Evolutionary conservation across 2,888 invertebrate genomes (phyloP).

Genomic region (Parnassius glacialis): DNA sequence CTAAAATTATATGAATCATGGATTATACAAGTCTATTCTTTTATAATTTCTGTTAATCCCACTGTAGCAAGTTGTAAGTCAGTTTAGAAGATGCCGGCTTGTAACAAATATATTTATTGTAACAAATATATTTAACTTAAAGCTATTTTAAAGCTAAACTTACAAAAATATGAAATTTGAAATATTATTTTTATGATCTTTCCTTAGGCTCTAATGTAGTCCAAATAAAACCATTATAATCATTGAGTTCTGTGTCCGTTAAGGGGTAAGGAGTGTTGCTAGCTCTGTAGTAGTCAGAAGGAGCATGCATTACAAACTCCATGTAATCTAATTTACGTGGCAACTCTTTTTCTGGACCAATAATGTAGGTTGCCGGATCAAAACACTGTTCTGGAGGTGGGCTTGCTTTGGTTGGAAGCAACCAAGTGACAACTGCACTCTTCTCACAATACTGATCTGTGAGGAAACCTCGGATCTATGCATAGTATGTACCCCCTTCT

Average conservation of each 20-base stretch:
- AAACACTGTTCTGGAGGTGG: slow-evolving; percentile 89
- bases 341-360: slow-evolving; percentile 95
- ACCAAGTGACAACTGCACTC: slow-evolving; percentile 95
- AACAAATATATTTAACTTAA: slow-evolving; percentile 13
- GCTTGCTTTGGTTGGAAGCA: slow-evolving; percentile 91
- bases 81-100: no score
- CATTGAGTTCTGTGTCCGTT: slow-evolving; percentile 66
- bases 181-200: slow-evolving; percentile 41
- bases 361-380: slow-evolving; percentile 93
- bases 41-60: no score
- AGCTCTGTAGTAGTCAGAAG: slow-evolving; percentile 93
- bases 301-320: slow-evolving; percentile 96
- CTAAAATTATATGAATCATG: no score
- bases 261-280: slow-evolving; percentile 88
- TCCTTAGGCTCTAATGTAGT: slow-evolving; percentile 79
- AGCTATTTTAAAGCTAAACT: slow-evolving; percentile 23
- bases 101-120: not conserved
- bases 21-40: no score
- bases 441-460: slow-evolving; percentile 96
- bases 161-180: slow-evolving; percentile 5
- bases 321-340: slow-evolving; percentile 92
- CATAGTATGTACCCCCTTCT: slow-evolving; percentile 90
- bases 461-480: slow-evolving; percentile 93
- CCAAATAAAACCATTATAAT: slow-evolving; percentile 83
- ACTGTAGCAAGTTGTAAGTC: no score